A percentile compares a stretch with the other conserved stretches of the same genome.
Evolutionary conservation across 2,113 vertebrate species (phyloP).

Genomic region (Chaetorhynchus papuensis): DNA sequence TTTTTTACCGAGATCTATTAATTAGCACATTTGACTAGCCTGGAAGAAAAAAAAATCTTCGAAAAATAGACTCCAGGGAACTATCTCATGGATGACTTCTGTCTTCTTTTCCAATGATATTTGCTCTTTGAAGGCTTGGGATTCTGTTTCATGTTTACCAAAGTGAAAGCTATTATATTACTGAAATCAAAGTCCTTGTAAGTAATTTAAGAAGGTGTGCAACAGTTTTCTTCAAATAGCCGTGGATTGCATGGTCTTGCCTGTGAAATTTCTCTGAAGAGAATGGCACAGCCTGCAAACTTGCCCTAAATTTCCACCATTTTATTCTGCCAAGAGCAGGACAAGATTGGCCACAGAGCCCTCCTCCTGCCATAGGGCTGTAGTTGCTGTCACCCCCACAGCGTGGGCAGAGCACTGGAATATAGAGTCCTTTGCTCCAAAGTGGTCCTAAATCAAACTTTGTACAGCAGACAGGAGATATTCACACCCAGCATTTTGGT

Average conservation of each 20-base stretch:
- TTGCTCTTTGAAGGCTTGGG: neutral
- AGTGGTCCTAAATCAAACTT: neutral
- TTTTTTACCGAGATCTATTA: neutral
- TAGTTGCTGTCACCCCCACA: neutral
- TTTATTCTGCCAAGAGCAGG: neutral
- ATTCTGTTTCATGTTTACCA: neutral
- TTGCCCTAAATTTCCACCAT: neutral
- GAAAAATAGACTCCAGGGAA: neutral
- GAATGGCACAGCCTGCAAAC: neutral
- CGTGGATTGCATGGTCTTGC: neutral
- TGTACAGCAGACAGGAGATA: neutral
- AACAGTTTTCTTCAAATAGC: neutral
- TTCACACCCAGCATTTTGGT: neutral
- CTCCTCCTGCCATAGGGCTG: neutral
- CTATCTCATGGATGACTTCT: neutral
- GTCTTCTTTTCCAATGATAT: neutral
- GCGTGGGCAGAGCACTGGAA: neutral
- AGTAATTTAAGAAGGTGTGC: neutral
- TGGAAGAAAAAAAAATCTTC: neutral
- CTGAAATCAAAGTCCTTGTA: neutral
- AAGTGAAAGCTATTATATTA: neutral
- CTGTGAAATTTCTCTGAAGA: neutral
- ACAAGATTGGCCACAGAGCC: neutral
- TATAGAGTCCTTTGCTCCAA: neutral
- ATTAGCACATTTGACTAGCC: conserved; percentile 4